These are phyloP conservation scores for Noctua janthina DNA, from an alignment of 2,888 invertebrate species.

Conservation along the genomic window DNA sequence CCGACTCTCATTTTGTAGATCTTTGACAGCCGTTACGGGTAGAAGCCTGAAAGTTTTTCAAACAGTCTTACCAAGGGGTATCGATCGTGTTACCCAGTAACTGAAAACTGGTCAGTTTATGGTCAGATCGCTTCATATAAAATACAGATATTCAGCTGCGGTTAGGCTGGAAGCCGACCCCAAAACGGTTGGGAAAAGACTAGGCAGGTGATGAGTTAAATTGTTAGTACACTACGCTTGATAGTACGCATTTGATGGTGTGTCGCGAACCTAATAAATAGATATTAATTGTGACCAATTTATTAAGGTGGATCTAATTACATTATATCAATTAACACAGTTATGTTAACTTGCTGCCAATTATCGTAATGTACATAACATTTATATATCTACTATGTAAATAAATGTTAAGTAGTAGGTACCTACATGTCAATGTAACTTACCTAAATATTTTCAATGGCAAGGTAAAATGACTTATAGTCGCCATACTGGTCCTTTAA, in stretches of 20 bases:
- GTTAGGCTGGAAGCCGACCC: not conserved
- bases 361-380: constrained; percentile 15
- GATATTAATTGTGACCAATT: constrained; percentile 38
- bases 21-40: not conserved
- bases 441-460: constrained; percentile 89
- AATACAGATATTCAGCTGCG: not conserved
- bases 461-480: not conserved
- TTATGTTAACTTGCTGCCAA: constrained; percentile 34
- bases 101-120: not conserved
- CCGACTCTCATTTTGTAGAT: not conserved
- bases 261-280: constrained; percentile 28
- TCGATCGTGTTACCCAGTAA: no score
- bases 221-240: not conserved
- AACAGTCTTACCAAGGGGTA: not conserved
- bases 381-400: not conserved
- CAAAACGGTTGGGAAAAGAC: not conserved
- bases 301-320: constrained; percentile 29
- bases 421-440: constrained; percentile 94
- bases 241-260: not conserved
- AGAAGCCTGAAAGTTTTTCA: not conserved
- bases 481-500: not conserved
- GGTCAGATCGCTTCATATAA: not conserved
- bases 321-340: constrained; percentile 44
- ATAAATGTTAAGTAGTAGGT: not conserved
- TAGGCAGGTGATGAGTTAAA: not conserved